Evolutionary conservation across 1,140 invertebrate species (phyloP).

Genomic region (Laupala kohalensis): DNA sequence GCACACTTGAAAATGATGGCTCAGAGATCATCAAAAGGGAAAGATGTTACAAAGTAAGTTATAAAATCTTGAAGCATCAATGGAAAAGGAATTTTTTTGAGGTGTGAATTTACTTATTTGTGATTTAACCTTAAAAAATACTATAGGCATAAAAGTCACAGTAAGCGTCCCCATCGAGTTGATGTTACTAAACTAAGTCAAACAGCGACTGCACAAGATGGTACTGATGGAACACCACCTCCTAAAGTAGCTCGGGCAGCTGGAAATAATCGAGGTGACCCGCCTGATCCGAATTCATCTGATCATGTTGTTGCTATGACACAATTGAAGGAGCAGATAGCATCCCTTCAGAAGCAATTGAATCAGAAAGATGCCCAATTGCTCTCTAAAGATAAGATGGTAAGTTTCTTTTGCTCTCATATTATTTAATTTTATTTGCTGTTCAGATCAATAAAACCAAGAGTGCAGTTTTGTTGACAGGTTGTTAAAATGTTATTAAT

Average conservation of each 20-base stretch:
- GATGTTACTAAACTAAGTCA: conserved; percentile 51
- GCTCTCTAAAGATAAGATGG: conserved; percentile 81
- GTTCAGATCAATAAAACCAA: too few species aligned
- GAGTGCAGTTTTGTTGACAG: too few species aligned
- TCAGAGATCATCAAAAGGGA: conserved; percentile 32
- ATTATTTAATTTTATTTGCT: too few species aligned
- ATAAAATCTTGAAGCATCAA: neutral
- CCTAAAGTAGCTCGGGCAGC: conserved; percentile 33
- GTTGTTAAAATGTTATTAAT: too few species aligned
- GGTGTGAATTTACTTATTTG: neutral
- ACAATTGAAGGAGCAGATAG: conserved; percentile 86
- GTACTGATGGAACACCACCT: conserved; percentile 27
- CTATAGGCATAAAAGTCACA: conserved; percentile 45
- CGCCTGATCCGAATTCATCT: conserved; percentile 69
- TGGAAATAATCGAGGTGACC: conserved; percentile 25
- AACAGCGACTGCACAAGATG: conserved; percentile 26
- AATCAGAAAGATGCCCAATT: conserved; percentile 72
- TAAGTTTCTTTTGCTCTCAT: conserved; percentile 27
- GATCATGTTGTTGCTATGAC: conserved; percentile 91
- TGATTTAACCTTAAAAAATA: neutral
- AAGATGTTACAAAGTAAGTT: conserved; percentile 34
- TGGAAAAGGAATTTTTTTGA: neutral
- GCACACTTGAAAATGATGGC: conserved; percentile 47
- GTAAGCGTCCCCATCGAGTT: conserved; percentile 56
- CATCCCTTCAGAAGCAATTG: conserved; percentile 80